These are phyloP conservation scores for Agrochola lota DNA, from an alignment of 2,888 invertebrate genomes.

Conservation along the genomic window DNA sequence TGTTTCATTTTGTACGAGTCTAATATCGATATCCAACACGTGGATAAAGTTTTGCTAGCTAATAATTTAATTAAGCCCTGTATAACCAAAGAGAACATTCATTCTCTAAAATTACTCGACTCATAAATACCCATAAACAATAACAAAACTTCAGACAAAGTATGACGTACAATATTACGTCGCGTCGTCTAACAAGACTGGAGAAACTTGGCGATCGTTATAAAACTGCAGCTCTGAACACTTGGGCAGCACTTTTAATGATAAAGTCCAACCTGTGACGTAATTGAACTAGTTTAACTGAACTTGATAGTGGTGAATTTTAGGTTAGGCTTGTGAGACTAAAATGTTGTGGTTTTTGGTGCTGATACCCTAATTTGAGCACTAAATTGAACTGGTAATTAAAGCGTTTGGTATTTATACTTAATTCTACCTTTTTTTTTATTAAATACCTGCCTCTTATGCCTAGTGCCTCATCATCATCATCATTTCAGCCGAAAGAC, in stretches of 20 bases:
- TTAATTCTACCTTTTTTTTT: not conserved
- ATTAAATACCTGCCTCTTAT: not conserved
- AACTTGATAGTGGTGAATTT: conserved; percentile 33
- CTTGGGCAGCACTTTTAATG: conserved; percentile 69
- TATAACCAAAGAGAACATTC: no score
- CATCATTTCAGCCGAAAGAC: no score
- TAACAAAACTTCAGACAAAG: conserved; percentile 42
- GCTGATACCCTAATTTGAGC: not conserved
- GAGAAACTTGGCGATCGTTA: conserved; percentile 66
- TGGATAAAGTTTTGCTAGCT: no score
- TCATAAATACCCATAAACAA: conserved; percentile 45
- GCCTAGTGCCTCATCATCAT: not conserved
- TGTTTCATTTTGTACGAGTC: no score
- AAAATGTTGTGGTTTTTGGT: not conserved
- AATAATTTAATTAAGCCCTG: no score
- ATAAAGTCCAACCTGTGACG: conserved; percentile 64
- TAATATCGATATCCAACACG: no score
- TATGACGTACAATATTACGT: conserved; percentile 52
- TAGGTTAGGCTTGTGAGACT: not conserved
- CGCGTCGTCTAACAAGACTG: conserved; percentile 42
- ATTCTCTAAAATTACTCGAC: not conserved
- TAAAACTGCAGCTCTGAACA: conserved; percentile 69
- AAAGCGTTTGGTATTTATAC: not conserved
- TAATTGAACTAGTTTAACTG: conserved; percentile 47
- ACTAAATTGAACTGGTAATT: not conserved